Percentiles rank a stretch among this genome's conserved stretches.
These are phyloP conservation scores for Xylota sylvarum DNA, from an alignment of 2,888 invertebrate genomes.

Conservation along the genomic window DNA sequence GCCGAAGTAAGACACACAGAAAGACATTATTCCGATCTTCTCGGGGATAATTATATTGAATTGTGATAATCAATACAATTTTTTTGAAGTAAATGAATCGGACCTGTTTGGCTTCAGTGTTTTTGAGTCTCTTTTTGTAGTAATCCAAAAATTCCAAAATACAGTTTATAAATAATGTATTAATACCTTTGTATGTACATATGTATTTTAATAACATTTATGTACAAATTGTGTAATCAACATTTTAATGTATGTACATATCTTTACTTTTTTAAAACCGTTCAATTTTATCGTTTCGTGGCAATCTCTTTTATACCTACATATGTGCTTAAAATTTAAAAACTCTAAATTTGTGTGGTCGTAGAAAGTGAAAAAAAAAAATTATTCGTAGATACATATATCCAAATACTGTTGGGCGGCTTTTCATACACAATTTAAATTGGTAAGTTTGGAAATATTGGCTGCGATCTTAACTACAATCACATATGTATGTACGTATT, in stretches of 20 bases:
- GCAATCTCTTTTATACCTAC: too few relatives aligned
- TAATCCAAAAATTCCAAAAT: neutral
- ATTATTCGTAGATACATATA: too few relatives aligned
- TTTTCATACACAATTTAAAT: neutral
- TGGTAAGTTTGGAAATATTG: neutral
- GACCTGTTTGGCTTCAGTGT: neutral
- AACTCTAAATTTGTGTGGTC: neutral
- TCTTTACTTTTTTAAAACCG: too few relatives aligned
- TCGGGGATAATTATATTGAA: neutral
- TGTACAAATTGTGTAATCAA: too few relatives aligned
- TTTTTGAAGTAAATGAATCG: neutral
- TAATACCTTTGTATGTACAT: too few relatives aligned
- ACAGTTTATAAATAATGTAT: neutral
- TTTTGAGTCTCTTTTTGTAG: neutral
- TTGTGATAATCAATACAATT: neutral
- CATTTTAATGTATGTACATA: too few relatives aligned
- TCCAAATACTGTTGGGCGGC: too few relatives aligned
- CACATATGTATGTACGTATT: neutral
- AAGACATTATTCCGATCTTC: neutral
- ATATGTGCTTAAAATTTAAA: neutral
- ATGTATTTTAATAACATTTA: too few relatives aligned
- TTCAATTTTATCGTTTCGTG: too few relatives aligned
- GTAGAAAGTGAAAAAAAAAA: neutral
- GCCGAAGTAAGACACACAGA: neutral
- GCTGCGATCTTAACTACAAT: neutral